Conservation (phyloP, 2,888 invertebrate genomes). For the Arrhopalites spinosus region DNA sequence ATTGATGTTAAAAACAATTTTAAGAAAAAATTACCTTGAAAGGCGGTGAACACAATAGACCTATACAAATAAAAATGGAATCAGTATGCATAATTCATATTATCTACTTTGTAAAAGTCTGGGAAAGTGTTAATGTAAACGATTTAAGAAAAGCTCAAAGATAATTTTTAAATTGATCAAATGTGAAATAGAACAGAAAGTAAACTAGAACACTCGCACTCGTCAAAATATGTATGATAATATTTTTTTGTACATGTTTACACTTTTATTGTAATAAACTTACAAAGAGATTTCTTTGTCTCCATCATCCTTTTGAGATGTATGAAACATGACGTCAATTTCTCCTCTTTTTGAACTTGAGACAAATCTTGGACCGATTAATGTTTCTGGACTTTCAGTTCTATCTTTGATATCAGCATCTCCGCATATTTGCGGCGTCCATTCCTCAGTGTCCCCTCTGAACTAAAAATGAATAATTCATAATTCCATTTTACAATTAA, state of each 20-base stretch:
- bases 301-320: slow-evolving; percentile 7
- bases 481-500: background rate
- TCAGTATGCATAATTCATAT: too few relatives aligned
- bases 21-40: slow-evolving; percentile 29
- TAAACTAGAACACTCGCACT: too few relatives aligned
- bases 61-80: too few relatives aligned
- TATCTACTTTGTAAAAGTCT: too few relatives aligned
- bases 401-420: slow-evolving; percentile 21
- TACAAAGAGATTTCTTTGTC: slow-evolving; percentile 40
- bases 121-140: too few relatives aligned
- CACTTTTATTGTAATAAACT: too few relatives aligned
- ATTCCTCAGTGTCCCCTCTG: slow-evolving; percentile 27
- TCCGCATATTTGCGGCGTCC: slow-evolving; percentile 29
- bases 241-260: too few relatives aligned
- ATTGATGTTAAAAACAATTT: background rate
- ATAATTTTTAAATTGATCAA: too few relatives aligned
- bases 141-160: too few relatives aligned
- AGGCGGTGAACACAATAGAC: slow-evolving; percentile 48
- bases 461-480: slow-evolving; percentile 28
- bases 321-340: slow-evolving; percentile 36
- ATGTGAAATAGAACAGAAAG: too few relatives aligned
- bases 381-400: slow-evolving; percentile 13
- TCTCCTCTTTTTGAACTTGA: slow-evolving; percentile 20
- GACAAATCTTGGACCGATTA: slow-evolving; percentile 28
- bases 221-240: too few relatives aligned